Percentiles rank a stretch among this genome's conserved stretches.
Conservation (phyloP, 37 sponge, comb jelly and placozoan species). For the Diacarnus erythraeanus region DNA sequence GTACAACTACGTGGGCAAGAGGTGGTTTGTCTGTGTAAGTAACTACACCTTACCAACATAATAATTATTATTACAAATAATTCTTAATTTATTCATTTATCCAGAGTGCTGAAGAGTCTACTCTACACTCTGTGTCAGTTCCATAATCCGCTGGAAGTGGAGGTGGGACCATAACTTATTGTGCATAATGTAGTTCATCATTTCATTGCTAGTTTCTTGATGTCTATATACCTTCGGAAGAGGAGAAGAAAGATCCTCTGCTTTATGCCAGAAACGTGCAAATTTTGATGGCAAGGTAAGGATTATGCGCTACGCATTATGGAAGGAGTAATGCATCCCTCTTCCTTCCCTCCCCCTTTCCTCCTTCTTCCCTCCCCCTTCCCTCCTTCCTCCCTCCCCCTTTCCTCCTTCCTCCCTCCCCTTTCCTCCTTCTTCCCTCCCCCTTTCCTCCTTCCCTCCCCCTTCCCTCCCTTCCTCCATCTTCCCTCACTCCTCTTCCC, state of each 20-base stretch:
- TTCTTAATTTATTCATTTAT: too few relatives aligned
- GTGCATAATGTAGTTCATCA: not conserved
- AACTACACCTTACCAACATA: not conserved
- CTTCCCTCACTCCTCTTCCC: too few relatives aligned
- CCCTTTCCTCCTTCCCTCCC: not conserved
- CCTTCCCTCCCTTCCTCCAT: not conserved
- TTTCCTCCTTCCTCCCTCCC: not conserved
- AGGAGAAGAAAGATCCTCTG: slow-evolving; percentile 30
- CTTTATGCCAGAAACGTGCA: slow-evolving; percentile 57
- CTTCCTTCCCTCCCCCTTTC: too few relatives aligned
- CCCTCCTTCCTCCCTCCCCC: not conserved
- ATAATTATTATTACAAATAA: not conserved
- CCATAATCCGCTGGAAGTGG: slow-evolving; percentile 52
- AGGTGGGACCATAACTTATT: slow-evolving; percentile 16
- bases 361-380: not conserved
- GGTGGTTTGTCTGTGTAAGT: slow-evolving; percentile 35
- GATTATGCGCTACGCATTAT: too few relatives aligned
- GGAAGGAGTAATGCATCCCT: too few relatives aligned
- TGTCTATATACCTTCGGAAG: slow-evolving; percentile 42
- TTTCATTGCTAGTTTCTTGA: slow-evolving; percentile 34
- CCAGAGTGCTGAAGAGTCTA: too few relatives aligned
- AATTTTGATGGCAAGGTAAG: not conserved
- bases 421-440: not conserved
- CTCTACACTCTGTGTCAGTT: slow-evolving; percentile 56
- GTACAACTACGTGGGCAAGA: slow-evolving; percentile 55